A percentile compares a stretch with the other conserved stretches of the same genome.
Evolutionary conservation across 2,113 vertebrate species (phyloP).

Genomic region (Falcunculus frontatus): DNA sequence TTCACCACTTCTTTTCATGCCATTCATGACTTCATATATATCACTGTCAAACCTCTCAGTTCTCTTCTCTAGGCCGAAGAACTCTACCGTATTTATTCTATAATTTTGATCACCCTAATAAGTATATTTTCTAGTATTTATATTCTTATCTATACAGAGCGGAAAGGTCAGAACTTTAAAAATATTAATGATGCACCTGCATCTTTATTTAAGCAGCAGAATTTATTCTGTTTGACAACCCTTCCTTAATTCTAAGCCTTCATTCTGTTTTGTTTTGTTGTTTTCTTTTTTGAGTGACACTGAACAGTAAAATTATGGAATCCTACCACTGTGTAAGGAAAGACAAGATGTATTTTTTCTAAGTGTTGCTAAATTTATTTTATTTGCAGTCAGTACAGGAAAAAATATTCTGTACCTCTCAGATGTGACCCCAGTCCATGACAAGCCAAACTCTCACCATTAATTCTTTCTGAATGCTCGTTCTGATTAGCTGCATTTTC

Average conservation of each 20-base stretch:
- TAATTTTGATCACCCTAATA: background rate
- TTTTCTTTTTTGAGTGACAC: background rate
- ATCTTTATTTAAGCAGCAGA: background rate
- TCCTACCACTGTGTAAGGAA: background rate
- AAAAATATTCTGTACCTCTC: background rate
- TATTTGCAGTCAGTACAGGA: background rate
- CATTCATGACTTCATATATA: background rate
- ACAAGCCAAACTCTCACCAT: background rate
- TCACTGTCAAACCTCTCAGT: background rate
- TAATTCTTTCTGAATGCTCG: background rate
- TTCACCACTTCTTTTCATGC: background rate
- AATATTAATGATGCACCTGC: background rate
- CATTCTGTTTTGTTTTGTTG: background rate
- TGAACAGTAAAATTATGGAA: background rate
- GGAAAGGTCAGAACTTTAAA: background rate
- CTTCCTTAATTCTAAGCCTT: background rate
- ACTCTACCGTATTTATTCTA: background rate
- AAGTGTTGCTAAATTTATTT: background rate
- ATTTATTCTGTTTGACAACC: background rate
- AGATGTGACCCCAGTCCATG: background rate
- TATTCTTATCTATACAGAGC: background rate
- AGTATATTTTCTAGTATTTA: background rate
- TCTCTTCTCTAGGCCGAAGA: background rate
- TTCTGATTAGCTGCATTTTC: background rate
- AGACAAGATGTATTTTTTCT: background rate